A percentile compares a stretch with the other conserved stretches of the same genome.
Evolutionary conservation across 2,797 vertebrate species (phyloP).

Genomic region (Oryzias sinensis): DNA sequence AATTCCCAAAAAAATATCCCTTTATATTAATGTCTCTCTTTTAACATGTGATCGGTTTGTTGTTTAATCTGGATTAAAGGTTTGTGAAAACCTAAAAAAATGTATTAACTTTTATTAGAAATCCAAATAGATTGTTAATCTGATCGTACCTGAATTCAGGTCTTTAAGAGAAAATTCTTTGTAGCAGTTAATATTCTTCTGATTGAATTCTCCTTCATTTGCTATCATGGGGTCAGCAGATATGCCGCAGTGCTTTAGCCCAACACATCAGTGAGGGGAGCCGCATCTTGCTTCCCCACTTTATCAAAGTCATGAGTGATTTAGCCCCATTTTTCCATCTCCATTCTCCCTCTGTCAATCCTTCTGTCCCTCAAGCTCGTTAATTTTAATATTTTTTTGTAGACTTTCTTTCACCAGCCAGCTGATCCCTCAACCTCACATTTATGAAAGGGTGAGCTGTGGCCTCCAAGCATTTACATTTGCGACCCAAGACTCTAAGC

Average conservation of each 20-base stretch:
- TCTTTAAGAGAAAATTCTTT: not conserved
- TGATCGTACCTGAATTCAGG: too few relatives aligned
- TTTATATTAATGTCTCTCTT: too few relatives aligned
- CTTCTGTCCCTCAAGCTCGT: constrained; percentile 6
- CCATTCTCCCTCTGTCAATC: constrained; percentile 6
- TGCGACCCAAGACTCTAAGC: constrained; percentile 42
- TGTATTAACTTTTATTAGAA: too few relatives aligned
- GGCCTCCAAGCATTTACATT: constrained; percentile 29
- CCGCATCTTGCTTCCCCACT: constrained; percentile 51
- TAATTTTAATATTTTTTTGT: constrained; percentile 1
- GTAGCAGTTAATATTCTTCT: constrained; percentile 2
- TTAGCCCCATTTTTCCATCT: constrained; percentile 30
- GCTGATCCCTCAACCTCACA: constrained; percentile 17
- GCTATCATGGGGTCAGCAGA: constrained; percentile 52
- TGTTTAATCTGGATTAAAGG: too few relatives aligned
- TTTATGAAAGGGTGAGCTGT: constrained; percentile 48
- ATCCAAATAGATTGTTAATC: too few relatives aligned
- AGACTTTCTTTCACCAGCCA: constrained; percentile 9
- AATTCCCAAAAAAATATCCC: too few relatives aligned
- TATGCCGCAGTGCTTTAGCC: constrained; percentile 52
- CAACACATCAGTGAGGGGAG: constrained; percentile 47
- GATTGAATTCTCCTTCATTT: constrained; percentile 61
- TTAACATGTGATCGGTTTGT: too few relatives aligned
- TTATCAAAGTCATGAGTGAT: constrained; percentile 41
- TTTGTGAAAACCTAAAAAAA: too few relatives aligned